A percentile compares a stretch with the other conserved stretches of the same genome.
Conservation (phyloP, 2,113 vertebrate species). For the Percina caprodes region DNA sequence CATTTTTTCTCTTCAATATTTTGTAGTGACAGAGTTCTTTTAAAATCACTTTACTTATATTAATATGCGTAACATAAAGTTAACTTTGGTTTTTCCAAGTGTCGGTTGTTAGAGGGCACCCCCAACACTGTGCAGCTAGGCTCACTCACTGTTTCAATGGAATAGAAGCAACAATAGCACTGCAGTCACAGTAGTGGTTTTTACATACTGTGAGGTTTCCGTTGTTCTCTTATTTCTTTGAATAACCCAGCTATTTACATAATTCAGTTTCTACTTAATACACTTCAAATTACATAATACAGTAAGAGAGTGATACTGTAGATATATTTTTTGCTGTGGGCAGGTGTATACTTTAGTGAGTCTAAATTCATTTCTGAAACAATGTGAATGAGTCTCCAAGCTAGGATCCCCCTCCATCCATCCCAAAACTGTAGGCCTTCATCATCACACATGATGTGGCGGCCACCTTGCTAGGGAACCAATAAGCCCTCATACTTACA, state of each 20-base stretch:
- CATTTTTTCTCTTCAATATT: neutral
- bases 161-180: neutral
- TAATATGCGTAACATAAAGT: neutral
- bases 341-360: neutral
- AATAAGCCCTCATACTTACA: neutral
- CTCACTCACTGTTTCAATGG: neutral
- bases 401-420: neutral
- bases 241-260: neutral
- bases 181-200: neutral
- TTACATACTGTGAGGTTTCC: neutral
- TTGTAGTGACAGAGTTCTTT: neutral
- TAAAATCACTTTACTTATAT: neutral
- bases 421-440: neutral
- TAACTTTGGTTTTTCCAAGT: neutral
- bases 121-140: neutral
- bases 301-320: neutral
- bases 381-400: neutral
- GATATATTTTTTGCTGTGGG: neutral
- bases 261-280: neutral
- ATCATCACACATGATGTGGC: neutral
- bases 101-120: constrained; percentile 24
- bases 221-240: neutral
- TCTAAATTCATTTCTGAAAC: neutral
- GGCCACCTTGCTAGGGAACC: neutral
- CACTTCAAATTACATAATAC: neutral